Percentiles rank a stretch among this genome's conserved stretches.
Evolutionary conservation across 2,113 vertebrate genomes (phyloP).

Genomic region (Aegithalos caudatus): DNA sequence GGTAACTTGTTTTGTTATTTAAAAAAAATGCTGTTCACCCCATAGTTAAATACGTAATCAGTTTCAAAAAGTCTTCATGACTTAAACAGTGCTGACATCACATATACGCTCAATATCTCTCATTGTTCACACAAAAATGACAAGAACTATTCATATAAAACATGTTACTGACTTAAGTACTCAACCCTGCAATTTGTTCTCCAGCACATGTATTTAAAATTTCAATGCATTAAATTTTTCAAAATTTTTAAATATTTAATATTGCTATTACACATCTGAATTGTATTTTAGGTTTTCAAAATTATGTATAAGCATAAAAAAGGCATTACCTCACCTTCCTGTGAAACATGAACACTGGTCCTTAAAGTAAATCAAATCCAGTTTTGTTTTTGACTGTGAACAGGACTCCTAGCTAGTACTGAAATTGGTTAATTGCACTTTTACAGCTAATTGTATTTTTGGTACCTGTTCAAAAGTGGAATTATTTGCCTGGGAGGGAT

Average conservation of each 20-base stretch:
- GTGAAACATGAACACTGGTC: not conserved
- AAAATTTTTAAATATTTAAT: slow-evolving; percentile 5
- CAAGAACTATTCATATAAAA: not conserved
- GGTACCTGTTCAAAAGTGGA: not conserved
- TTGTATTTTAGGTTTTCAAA: slow-evolving; percentile 36
- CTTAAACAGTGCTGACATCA: not conserved
- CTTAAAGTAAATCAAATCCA: not conserved
- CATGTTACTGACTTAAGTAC: not conserved
- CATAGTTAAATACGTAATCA: not conserved
- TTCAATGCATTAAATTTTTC: slow-evolving; percentile 27
- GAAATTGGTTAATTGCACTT: not conserved
- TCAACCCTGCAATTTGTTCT: not conserved
- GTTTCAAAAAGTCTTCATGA: not conserved
- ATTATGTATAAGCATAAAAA: not conserved
- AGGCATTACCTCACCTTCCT: slow-evolving; percentile 19
- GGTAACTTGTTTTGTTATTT: not conserved
- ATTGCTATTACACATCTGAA: not conserved
- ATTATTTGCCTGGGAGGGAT: not conserved
- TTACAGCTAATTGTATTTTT: not conserved
- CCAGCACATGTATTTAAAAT: not conserved
- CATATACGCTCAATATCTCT: accelerated
- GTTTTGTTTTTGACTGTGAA: not conserved
- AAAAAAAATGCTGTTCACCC: not conserved
- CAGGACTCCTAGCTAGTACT: not conserved
- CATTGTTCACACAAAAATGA: not conserved